phyloP scores from a whole-genome alignment of 2,113 vertebrate species.

The Hydrochoerus hydrochaeris region DNA sequence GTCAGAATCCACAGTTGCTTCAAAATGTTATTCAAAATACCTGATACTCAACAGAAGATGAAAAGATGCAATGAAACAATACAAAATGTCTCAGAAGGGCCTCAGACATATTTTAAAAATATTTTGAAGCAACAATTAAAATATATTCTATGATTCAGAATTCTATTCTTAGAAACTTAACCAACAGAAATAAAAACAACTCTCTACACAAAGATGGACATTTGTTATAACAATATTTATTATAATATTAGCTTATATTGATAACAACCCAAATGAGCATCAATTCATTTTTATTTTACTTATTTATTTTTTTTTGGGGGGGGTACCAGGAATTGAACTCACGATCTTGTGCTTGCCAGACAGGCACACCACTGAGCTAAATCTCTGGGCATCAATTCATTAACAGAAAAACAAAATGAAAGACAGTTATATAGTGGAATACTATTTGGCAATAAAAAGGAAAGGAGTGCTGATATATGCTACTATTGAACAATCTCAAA shows the following conservation, averaged over 20 bases:
- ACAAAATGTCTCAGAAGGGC: neutral
- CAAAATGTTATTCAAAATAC: neutral
- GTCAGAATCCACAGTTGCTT: neutral
- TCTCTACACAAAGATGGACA: neutral
- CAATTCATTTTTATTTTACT: neutral
- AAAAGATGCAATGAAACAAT: neutral
- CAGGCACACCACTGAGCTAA: too few relatives aligned
- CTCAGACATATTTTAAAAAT: neutral
- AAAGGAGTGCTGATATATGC: neutral
- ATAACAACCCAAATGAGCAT: neutral
- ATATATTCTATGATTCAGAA: neutral
- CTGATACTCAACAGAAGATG: neutral
- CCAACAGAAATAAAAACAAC: slow-evolving; percentile 27
- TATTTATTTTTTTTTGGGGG: too few relatives aligned
- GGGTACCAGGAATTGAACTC: too few relatives aligned
- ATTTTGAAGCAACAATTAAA: neutral
- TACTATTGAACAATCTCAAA: neutral
- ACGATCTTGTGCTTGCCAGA: too few relatives aligned
- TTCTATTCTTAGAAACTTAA: neutral
- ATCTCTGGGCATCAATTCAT: neutral
- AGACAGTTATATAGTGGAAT: neutral
- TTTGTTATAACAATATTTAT: neutral
- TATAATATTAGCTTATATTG: neutral
- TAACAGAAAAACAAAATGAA: neutral
- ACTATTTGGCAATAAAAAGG: slow-evolving; percentile 13